Percentiles rank a stretch among this genome's conserved stretches.
phyloP scores from a whole-genome alignment of 2,888 invertebrate species.

The Petrolisthes cinctipes region DNA sequence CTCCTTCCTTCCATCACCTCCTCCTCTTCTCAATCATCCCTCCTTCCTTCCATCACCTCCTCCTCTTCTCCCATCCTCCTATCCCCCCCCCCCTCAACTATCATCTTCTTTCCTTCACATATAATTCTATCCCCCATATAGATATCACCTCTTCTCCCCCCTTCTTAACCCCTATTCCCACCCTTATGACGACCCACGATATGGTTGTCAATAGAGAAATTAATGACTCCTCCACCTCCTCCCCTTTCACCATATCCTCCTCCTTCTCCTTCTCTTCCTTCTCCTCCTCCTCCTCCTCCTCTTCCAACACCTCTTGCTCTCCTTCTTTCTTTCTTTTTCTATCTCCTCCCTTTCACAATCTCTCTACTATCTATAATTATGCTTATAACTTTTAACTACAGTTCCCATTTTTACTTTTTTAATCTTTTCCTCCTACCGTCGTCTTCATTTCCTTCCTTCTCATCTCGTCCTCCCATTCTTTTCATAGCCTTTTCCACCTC shows the following conservation, averaged over 20 bases:
- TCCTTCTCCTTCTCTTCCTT: conserved; percentile 9
- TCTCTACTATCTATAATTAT: too few species aligned
- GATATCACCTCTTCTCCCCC: too few species aligned
- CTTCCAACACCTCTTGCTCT: conserved; percentile 17
- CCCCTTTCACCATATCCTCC: not conserved
- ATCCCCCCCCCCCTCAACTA: too few species aligned
- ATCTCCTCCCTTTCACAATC: too few species aligned
- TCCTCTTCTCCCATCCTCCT: too few species aligned
- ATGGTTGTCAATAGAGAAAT: not conserved
- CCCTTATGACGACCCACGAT: not conserved
- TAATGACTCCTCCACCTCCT: not conserved
- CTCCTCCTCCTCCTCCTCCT: not conserved
- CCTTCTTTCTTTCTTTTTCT: not conserved
- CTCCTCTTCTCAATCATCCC: too few species aligned
- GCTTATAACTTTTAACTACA: too few species aligned
- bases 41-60: too few species aligned
- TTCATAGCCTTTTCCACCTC: not conserved
- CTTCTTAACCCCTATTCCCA: not conserved
- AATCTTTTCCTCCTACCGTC: not conserved
- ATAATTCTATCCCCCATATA: too few species aligned
- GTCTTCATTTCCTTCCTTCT: not conserved
- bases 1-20: too few species aligned
- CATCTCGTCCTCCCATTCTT: not conserved
- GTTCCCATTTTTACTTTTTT: not conserved
- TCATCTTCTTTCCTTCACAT: too few species aligned